Percentiles rank a stretch among this genome's conserved stretches.
Conservation (phyloP, 2,113 vertebrate species). For the Tragelaphus buxtoni region DNA sequence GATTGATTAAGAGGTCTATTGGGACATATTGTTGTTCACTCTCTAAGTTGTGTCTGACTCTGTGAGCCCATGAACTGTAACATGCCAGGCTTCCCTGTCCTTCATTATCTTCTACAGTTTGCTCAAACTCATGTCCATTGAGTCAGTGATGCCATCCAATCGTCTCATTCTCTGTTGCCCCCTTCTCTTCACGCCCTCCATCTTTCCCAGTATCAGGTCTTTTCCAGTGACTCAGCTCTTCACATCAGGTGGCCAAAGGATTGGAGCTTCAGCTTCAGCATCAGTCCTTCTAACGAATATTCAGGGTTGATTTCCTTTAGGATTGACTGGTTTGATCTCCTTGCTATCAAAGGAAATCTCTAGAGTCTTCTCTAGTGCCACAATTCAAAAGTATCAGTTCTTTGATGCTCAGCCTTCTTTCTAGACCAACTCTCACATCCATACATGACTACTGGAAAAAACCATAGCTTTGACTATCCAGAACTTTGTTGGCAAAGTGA, state of each 20-base stretch:
- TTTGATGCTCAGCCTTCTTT: neutral
- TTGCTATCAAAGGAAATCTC: neutral
- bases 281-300: neutral
- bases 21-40: neutral
- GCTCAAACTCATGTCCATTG: neutral
- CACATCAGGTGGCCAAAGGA: neutral
- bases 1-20: neutral
- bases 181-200: neutral
- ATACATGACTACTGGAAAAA: neutral
- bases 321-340: neutral
- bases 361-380: neutral
- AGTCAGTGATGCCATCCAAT: neutral
- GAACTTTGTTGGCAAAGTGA: neutral
- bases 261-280: neutral
- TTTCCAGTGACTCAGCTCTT: neutral
- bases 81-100: neutral
- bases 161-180: neutral
- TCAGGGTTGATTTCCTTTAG: neutral
- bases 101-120: neutral
- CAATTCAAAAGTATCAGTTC: neutral
- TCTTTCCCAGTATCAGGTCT: neutral
- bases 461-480: neutral
- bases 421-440: neutral
- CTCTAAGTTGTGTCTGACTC: neutral
- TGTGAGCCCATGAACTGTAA: neutral